Evolutionary conservation across 64 coral and sea anemone genomes (phyloP).

Genomic region (Dendrophyllia cribrosa): DNA sequence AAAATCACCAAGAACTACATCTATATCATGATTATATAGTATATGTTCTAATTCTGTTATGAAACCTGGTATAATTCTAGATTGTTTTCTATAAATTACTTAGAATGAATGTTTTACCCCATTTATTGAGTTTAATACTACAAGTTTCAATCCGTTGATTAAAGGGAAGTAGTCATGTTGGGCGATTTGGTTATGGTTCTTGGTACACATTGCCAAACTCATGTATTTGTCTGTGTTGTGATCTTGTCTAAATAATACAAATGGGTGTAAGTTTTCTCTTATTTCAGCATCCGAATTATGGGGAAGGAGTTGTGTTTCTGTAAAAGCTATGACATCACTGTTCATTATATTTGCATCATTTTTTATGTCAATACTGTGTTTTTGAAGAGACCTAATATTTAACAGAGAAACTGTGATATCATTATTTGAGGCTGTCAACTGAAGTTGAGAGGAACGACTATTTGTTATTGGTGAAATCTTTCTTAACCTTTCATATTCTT

Average conservation of each 20-base stretch:
- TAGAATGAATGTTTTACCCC: constrained; percentile 8
- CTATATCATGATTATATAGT: not conserved
- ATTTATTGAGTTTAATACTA: constrained; percentile 21
- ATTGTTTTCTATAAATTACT: constrained; percentile 17
- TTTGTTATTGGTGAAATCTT: constrained; percentile 65
- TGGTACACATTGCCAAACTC: constrained; percentile 45
- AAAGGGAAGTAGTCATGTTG: constrained; percentile 30
- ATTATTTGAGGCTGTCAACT: constrained; percentile 49
- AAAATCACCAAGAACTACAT: constrained; percentile 23
- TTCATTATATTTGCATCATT: constrained; percentile 54
- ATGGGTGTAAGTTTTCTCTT: constrained; percentile 56
- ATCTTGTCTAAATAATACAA: constrained; percentile 43
- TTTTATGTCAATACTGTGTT: constrained; percentile 64
- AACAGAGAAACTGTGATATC: constrained; percentile 47
- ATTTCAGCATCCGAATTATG: constrained; percentile 45
- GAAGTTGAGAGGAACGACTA: constrained; percentile 62
- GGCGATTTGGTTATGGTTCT: constrained; percentile 13
- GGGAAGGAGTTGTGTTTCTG: constrained; percentile 62
- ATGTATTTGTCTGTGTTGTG: constrained; percentile 33
- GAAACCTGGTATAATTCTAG: not conserved
- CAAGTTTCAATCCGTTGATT: constrained; percentile 52
- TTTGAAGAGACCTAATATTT: constrained; percentile 76
- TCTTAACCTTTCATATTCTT: constrained; percentile 82
- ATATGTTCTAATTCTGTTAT: constrained; percentile 16
- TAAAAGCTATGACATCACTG: constrained; percentile 61